Evolutionary conservation across 2,888 invertebrate species (phyloP), one percentile per base, ranked within the genome.

Genomic region (Rhimphoctona megacephalus): DNA sequence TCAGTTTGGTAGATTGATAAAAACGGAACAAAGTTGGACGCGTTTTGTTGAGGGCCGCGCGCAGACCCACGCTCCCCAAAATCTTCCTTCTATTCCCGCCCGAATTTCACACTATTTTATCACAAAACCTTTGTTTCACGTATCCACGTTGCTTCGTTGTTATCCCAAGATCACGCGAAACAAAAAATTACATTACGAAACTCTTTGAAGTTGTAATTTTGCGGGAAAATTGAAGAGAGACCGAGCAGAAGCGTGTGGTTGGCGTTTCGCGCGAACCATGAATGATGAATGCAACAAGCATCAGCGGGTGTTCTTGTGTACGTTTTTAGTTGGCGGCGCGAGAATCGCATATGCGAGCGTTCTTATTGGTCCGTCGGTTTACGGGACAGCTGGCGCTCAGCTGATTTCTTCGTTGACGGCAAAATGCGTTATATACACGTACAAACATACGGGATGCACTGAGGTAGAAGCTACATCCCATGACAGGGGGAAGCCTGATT

Each of bases 301-400:
- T 89, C 91, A 89, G 91, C 86, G 84, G 88, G 25, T 36, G n/a
- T 67, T 81, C 72, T 85, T 85, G 72, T 88, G 74, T 86, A 86
- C 86, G 81, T 86, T 81, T 77, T 79, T 70, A 69, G 77, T 52
- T 87, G 87, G 87, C 85, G 85, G 87, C 87, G 81, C 64, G 57
- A 64, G 79, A 80, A 84, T 80, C 77, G 81, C 78, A 76, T 69
- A 89, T 78, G 57, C 83, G 57, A 57, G 69, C 8, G 11, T 64
- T 85, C 80, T 80, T 88, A 93, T 93, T 93, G 93, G 93, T 74
- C 88, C 86, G 57, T 70, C 43, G 79, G 43, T 78, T 77, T 73
- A 77, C 78, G 81, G 82, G 90, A 92, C 94, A 94, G 94, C 94
- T 94, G 94, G 93, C 92, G 91, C 94, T 94, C 94, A 94, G 94